A percentile compares a stretch with the other conserved stretches of the same genome.
Evolutionary conservation across 2,888 invertebrate species (phyloP).

Genomic region (Cephus pulcher): DNA sequence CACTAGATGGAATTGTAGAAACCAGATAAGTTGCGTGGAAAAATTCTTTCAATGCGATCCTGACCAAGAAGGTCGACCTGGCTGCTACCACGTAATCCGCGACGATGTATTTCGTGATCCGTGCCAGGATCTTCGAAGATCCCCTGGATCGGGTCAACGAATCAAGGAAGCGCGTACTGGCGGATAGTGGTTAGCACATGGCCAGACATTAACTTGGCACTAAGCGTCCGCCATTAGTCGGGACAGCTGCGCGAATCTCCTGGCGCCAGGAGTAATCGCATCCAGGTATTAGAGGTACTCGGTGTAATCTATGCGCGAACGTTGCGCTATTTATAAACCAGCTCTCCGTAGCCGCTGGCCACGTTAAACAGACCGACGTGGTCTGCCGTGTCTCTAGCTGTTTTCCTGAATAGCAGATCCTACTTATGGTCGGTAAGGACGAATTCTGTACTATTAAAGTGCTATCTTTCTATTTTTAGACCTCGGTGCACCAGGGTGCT

Average conservation of each 20-base stretch:
- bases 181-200: constrained; percentile 18
- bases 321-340: constrained; percentile 39
- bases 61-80: neutral
- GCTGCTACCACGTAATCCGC: neutral
- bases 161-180: constrained; percentile 7
- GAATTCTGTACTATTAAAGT: neutral
- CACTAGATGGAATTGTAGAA: constrained; percentile 28
- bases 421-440: neutral
- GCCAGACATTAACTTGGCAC: constrained; percentile 54
- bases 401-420: neutral
- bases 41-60: neutral
- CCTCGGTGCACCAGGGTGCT: neutral
- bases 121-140: neutral
- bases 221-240: constrained; percentile 46
- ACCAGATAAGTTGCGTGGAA: neutral
- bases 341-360: constrained; percentile 5
- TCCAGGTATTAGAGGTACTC: constrained; percentile 32
- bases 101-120: neutral
- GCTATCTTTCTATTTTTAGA: neutral
- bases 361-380: neutral
- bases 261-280: constrained; percentile 36
- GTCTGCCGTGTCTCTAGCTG: neutral
- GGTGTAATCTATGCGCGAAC: constrained; percentile 28
- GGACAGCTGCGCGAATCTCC: constrained; percentile 7
- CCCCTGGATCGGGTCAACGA: neutral